Evolutionary conservation across 2,797 vertebrate genomes (phyloP).

Genomic region (Cuculus canorus): DNA sequence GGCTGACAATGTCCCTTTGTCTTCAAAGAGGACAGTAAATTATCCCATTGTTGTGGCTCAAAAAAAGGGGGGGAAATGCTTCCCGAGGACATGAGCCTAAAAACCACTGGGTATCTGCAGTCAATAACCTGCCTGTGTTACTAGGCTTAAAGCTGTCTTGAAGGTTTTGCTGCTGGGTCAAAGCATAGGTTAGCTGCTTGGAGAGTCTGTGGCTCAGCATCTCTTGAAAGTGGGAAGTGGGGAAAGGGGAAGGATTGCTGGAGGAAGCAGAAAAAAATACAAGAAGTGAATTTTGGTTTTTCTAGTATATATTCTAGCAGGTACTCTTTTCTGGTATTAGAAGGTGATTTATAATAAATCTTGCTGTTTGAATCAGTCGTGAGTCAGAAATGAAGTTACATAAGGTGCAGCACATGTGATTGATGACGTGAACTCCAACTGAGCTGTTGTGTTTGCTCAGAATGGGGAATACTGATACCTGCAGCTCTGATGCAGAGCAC

Average conservation of each 20-base stretch:
- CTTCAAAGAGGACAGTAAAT: not conserved
- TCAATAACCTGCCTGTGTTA: not conserved
- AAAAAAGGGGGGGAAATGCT: not conserved
- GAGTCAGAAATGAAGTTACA: not conserved
- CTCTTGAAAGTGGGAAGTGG: not conserved
- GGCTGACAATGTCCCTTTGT: not conserved
- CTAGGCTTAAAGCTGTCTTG: not conserved
- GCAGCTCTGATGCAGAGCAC: not conserved
- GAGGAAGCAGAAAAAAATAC: not conserved
- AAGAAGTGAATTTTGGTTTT: not conserved
- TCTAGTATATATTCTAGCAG: not conserved
- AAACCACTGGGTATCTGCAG: not conserved
- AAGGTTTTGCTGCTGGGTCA: not conserved
- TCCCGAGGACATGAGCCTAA: not conserved
- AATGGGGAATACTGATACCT: not conserved
- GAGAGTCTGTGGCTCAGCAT: not conserved
- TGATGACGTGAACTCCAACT: rapidly evolving
- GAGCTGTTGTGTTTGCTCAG: not conserved
- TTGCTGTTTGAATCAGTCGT: not conserved
- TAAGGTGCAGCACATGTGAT: not conserved
- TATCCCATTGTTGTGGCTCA: not conserved
- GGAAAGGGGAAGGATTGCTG: not conserved
- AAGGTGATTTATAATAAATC: not conserved
- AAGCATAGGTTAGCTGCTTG: not conserved
- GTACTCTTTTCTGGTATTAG: not conserved